Base-by-base conservation (phyloP, 2,113 vertebrate species). In the Anoplopoma fimbria region DNA sequence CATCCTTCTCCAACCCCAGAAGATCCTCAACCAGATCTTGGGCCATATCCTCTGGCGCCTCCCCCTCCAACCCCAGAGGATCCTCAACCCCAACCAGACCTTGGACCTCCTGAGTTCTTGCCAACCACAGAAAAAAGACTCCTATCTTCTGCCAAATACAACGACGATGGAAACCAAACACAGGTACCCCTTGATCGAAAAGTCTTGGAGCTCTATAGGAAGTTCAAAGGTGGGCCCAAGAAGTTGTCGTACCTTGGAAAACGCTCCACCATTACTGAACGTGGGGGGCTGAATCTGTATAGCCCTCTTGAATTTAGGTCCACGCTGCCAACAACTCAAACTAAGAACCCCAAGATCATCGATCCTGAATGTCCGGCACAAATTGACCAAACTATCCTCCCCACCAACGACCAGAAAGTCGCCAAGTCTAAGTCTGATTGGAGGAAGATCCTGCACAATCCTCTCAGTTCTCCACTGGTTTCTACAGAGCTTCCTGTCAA, bases 371-470 rank as follows among this genome's bases (percentile, higher is more conserved):
- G n/a, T n/a, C n/a, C n/a, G n/a, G n/a, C n/a, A n/a, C n/a, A n/a
- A n/a, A n/a, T n/a, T n/a, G n/a, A n/a, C n/a, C n/a, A n/a, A n/a
- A n/a, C n/a, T n/a, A n/a, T n/a, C n/a, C n/a, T n/a, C n/a, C n/a
- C n/a, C n/a, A n/a, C n/a, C n/a, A n/a, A n/a, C n/a, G n/a, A n/a
- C n/a, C n/a, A n/a, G n/a, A n/a, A n/a, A n/a, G n/a, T n/a, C n/a
- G n/a, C n/a, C n/a, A n/a, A n/a, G n/a, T n/a, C n/a, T n/a, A n/a
- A 10, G 15, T 27, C 67, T n/a, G 45, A 67, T 4, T 73, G 78
- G 73, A 78, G 29, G 45, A 72, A 47, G 62, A 69, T 5, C 14
- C 55, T 78, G 29, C 40, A 51, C 63, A 9, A 25, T 29, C 29
- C 13, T 42, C 31, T 49, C 67, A 1, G n/a, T 31, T 80, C 72